phyloP scores from a whole-genome alignment of 1,140 invertebrate genomes.

The Brevipalpus yothersi region DNA sequence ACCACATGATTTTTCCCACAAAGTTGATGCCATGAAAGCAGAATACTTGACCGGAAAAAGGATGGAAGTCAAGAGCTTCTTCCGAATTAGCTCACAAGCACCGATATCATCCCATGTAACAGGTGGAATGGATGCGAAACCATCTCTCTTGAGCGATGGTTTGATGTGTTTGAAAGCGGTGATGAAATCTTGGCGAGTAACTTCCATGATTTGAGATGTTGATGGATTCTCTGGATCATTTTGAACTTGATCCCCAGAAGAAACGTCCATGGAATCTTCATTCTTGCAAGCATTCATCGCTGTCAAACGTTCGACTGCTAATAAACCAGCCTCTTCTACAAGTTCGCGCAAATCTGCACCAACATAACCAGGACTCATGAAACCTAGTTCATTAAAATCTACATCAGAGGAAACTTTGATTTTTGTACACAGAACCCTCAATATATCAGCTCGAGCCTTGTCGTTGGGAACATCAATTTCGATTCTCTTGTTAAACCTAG shows the following conservation, averaged over 20 bases:
- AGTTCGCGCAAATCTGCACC: slow-evolving; percentile 76
- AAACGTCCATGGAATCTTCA: not conserved
- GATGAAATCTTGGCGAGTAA: slow-evolving; percentile 4
- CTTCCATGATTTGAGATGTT: not conserved
- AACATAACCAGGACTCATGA: slow-evolving; percentile 80
- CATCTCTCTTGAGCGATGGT: slow-evolving; percentile 49
- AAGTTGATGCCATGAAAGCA: slow-evolving; percentile 37
- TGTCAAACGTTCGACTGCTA: slow-evolving; percentile 39
- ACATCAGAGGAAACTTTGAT: slow-evolving; percentile 40
- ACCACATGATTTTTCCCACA: slow-evolving; percentile 60
- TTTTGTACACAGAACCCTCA: slow-evolving; percentile 33
- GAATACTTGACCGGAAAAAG: slow-evolving; percentile 62
- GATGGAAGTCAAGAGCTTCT: slow-evolving; percentile 34
- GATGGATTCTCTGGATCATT: not conserved
- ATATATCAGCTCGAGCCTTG: slow-evolving; percentile 32
- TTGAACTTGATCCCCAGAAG: not conserved
- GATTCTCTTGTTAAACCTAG: slow-evolving; percentile 74
- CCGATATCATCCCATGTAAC: slow-evolving; percentile 94
- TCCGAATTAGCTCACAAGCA: slow-evolving; percentile 56
- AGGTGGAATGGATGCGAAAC: slow-evolving; percentile 89
- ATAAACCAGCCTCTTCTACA: slow-evolving; percentile 56
- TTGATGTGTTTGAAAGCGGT: slow-evolving; percentile 9
- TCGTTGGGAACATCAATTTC: slow-evolving; percentile 67
- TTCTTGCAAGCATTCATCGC: not conserved
- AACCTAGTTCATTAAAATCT: slow-evolving; percentile 42